A percentile compares a stretch with the other conserved stretches of the same genome.
These are phyloP conservation scores for Etia nguti DNA, from an alignment of 2,113 vertebrate genomes.

Conservation along the genomic window DNA sequence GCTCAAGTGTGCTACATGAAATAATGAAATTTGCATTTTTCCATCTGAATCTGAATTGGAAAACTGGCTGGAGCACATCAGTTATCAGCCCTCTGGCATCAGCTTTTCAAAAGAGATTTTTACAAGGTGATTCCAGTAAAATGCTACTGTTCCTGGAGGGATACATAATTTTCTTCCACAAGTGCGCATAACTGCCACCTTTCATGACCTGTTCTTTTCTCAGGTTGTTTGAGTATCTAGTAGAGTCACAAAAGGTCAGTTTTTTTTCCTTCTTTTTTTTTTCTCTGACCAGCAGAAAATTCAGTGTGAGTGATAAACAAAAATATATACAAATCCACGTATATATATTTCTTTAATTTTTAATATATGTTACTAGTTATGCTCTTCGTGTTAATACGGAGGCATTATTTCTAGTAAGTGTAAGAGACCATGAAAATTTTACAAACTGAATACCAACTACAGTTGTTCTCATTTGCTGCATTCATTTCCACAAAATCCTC, in stretches of 20 bases:
- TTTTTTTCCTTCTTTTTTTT: background rate
- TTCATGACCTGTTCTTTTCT: background rate
- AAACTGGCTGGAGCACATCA: background rate
- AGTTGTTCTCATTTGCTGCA: background rate
- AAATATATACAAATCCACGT: background rate
- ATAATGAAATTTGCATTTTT: background rate
- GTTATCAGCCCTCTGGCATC: background rate
- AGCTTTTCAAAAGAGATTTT: background rate
- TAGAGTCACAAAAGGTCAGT: background rate
- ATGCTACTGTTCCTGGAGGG: background rate
- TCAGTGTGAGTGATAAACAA: background rate
- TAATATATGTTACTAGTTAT: background rate
- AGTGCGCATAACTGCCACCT: background rate
- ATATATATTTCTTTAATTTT: background rate
- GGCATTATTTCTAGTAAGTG: background rate
- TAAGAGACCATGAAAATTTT: background rate
- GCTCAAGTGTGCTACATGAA: background rate
- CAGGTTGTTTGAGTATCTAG: background rate
- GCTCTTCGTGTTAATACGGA: background rate
- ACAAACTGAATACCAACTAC: background rate
- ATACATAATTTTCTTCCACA: background rate
- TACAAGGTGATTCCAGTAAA: background rate
- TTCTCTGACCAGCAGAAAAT: background rate
- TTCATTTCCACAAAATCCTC: background rate
- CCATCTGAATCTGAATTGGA: background rate